phyloP scores from a whole-genome alignment of 1,140 invertebrate species.

The Zaprionus inermis region DNA sequence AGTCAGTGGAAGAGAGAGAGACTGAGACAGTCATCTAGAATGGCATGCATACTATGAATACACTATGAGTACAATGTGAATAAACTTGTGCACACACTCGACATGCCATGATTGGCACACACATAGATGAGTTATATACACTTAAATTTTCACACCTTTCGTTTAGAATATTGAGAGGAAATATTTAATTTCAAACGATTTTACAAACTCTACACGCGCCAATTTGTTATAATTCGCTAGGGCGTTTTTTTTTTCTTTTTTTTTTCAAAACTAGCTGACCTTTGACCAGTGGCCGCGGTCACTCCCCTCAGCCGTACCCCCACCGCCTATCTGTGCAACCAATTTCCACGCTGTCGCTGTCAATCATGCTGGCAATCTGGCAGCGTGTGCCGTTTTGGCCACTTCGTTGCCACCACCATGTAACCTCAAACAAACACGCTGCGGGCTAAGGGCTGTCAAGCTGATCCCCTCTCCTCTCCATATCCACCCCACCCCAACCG shows the following conservation, averaged over 20 bases:
- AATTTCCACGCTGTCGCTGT: constrained; percentile 55
- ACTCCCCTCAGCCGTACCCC: neutral
- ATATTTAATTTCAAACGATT: constrained; percentile 26
- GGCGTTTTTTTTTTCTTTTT: constrained; percentile 22
- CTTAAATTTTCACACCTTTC: constrained; percentile 41
- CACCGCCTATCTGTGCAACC: neutral
- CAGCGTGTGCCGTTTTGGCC: constrained; percentile 8
- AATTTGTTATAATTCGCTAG: constrained; percentile 39
- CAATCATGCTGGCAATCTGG: constrained; percentile 45
- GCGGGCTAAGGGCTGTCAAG: constrained; percentile 2
- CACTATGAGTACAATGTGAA: constrained; percentile 1
- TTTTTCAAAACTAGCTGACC: constrained; percentile 25
- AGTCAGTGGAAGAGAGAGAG: neutral
- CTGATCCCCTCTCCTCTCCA: neutral
- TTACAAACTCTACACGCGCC: constrained; percentile 2
- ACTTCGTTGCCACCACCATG: neutral
- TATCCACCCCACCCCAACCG: neutral
- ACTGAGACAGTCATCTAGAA: neutral
- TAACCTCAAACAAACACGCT: constrained; percentile 61
- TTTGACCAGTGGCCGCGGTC: constrained; percentile 23
- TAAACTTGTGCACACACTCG: constrained; percentile 8
- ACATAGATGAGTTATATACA: constrained; percentile 20
- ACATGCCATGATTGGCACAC: constrained; percentile 11
- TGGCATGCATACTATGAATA: neutral
- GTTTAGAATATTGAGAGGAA: constrained; percentile 14